phyloP scores from a whole-genome alignment of 2,797 vertebrate species.

The Lithobates sylvaticus region DNA sequence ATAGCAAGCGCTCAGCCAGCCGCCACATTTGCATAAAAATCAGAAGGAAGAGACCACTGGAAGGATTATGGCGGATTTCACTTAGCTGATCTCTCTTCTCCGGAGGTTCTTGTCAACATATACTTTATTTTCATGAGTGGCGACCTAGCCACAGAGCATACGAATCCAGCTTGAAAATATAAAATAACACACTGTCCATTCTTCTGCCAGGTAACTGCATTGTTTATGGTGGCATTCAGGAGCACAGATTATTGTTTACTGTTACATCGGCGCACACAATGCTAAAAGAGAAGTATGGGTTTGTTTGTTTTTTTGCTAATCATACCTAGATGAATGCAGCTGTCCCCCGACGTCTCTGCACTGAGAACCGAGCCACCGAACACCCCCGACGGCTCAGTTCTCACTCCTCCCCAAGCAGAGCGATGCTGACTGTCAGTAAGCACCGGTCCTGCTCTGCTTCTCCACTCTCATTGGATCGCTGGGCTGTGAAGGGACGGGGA shows the following conservation, averaged over 20 bases:
- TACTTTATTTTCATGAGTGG: neutral
- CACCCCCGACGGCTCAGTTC: too few species aligned
- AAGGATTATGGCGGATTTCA: constrained; percentile 19
- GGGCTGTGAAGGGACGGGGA: too few species aligned
- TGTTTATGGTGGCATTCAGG: neutral
- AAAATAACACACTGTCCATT: neutral
- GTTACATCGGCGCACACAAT: neutral
- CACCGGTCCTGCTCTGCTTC: too few species aligned
- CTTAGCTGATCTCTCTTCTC: neutral
- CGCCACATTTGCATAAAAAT: constrained; percentile 29
- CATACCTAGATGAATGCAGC: too few species aligned
- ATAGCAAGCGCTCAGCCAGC: neutral
- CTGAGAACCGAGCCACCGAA: too few species aligned
- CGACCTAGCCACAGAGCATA: neutral
- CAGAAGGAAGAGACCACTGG: constrained; percentile 25
- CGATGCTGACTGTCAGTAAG: too few species aligned
- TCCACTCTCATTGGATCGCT: too few species aligned
- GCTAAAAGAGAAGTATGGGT: too few species aligned
- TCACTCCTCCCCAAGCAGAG: too few species aligned
- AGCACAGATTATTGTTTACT: neutral
- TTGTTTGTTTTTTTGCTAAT: too few species aligned
- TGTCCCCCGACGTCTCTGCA: too few species aligned
- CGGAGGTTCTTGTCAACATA: neutral
- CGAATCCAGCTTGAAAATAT: neutral
- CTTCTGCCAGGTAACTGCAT: neutral